Conservation (phyloP, 2,113 vertebrate genomes). For the Propithecus coquereli region DNA sequence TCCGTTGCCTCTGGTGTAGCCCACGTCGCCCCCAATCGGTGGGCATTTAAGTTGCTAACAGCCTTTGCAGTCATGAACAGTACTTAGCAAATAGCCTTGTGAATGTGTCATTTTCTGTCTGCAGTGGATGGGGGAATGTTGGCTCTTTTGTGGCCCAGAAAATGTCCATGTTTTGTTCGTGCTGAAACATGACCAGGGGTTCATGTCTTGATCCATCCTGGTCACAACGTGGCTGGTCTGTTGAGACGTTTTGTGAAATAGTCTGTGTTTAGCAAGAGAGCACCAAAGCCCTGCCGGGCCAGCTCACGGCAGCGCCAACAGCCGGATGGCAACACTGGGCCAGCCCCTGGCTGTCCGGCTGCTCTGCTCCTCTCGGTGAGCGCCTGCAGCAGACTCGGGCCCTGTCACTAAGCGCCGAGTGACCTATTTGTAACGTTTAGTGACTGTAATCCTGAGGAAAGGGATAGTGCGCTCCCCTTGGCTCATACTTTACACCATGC, state of each 20-base stretch:
- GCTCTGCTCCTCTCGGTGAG: background rate
- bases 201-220: background rate
- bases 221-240: background rate
- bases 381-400: background rate
- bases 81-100: background rate
- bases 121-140: too few species aligned
- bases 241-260: background rate
- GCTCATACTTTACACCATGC: background rate
- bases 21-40: fast-evolving
- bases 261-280: background rate
- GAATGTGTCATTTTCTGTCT: background rate
- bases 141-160: background rate
- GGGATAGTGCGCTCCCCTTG: fast-evolving
- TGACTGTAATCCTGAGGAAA: background rate
- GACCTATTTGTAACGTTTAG: background rate
- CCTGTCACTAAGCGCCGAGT: background rate
- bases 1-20: background rate
- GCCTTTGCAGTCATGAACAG: background rate
- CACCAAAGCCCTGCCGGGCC: background rate
- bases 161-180: background rate
- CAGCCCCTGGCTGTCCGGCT: fast-evolving
- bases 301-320: fast-evolving
- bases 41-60: background rate
- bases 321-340: too few species aligned
- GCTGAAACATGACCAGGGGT: background rate